These are phyloP conservation scores for Etheostoma spectabile DNA, from an alignment of 2,113 vertebrate species.

Conservation along the genomic window DNA sequence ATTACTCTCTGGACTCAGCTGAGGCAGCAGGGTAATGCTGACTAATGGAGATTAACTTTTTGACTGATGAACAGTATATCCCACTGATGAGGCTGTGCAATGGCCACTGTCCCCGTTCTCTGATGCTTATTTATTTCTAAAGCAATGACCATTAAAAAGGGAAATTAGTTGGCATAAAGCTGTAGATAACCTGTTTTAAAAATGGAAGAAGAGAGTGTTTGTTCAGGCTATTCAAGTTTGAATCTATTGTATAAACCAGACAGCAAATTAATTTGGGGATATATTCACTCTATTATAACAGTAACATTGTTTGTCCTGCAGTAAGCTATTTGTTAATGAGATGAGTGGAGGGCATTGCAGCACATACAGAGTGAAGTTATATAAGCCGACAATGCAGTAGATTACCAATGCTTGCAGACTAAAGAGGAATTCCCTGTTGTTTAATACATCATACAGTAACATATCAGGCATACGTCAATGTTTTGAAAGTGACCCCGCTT, in stretches of 20 bases:
- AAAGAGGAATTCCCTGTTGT: slow-evolving; percentile 9
- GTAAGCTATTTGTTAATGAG: slow-evolving; percentile 62
- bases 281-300: slow-evolving; percentile 34
- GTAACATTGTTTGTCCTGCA: slow-evolving; percentile 43
- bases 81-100: slow-evolving; percentile 45
- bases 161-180: slow-evolving; percentile 40
- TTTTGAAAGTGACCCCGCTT: slow-evolving; percentile 38
- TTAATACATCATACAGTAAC: slow-evolving; percentile 13
- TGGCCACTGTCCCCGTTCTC: slow-evolving; percentile 5
- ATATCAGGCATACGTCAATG: background rate
- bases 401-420: slow-evolving; percentile 19
- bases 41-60: slow-evolving; percentile 75
- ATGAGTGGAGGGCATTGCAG: slow-evolving; percentile 34
- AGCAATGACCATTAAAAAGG: slow-evolving; percentile 49
- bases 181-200: slow-evolving; percentile 40
- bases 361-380: slow-evolving; percentile 31
- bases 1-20: slow-evolving; percentile 71
- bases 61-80: slow-evolving; percentile 52
- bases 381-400: slow-evolving; percentile 1
- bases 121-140: slow-evolving; percentile 44
- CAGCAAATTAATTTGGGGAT: slow-evolving; percentile 45
- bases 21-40: slow-evolving; percentile 69
- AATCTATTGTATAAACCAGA: slow-evolving; percentile 52
- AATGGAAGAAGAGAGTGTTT: slow-evolving; percentile 32
- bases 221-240: slow-evolving; percentile 44